phyloP scores from a whole-genome alignment of 2,888 invertebrate species.

The Vanessa cardui region DNA sequence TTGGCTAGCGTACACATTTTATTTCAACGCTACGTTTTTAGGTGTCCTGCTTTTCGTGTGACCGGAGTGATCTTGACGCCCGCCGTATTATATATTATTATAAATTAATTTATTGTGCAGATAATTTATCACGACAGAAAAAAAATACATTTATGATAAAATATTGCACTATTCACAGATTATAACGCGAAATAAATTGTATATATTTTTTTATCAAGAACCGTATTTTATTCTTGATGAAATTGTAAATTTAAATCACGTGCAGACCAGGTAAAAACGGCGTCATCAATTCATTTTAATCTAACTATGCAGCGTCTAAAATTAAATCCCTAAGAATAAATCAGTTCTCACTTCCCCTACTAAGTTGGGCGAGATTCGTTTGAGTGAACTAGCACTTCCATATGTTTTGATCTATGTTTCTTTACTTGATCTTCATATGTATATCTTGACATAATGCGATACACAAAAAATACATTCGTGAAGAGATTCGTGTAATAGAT shows the following conservation, averaged over 20 bases:
- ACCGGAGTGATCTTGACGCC: neutral
- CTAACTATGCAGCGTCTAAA: conserved; percentile 59
- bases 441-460: no score
- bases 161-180: conserved; percentile 2
- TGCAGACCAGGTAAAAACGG: conserved; percentile 50
- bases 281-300: conserved; percentile 65
- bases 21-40: conserved; percentile 17
- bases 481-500: no score
- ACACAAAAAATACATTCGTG: no score
- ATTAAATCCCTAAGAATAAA: conserved; percentile 65
- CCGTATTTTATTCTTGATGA: conserved; percentile 7
- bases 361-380: neutral
- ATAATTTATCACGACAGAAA: conserved; percentile 14
- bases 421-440: neutral
- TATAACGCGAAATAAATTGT: neutral
- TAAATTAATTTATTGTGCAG: conserved; percentile 8
- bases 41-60: conserved; percentile 5
- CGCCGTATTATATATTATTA: conserved; percentile 1
- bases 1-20: conserved; percentile 20
- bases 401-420: conserved; percentile 14
- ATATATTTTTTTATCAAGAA: neutral
- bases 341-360: conserved; percentile 52
- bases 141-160: conserved; percentile 7
- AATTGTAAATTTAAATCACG: conserved; percentile 29
- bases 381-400: conserved; percentile 15